These are phyloP conservation scores for Chloropsis hardwickii DNA, from an alignment of 2,113 vertebrate species.

Conservation along the genomic window DNA sequence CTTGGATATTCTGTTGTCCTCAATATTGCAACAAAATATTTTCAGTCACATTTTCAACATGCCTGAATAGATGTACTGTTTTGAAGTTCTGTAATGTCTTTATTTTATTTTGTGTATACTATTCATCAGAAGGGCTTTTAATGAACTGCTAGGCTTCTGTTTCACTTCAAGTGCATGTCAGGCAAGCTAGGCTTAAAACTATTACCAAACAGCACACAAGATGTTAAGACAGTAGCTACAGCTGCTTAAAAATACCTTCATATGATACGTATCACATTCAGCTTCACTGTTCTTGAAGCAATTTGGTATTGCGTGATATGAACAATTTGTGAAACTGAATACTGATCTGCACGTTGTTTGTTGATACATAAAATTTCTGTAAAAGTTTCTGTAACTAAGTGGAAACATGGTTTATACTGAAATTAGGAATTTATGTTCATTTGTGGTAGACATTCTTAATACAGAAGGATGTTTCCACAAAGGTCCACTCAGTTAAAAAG, in stretches of 20 bases:
- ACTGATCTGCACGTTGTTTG: accelerated
- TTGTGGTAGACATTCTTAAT: neutral
- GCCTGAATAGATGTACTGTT: neutral
- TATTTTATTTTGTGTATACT: neutral
- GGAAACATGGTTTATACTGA: neutral
- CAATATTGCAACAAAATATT: neutral
- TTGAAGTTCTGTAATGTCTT: neutral
- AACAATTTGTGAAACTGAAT: neutral
- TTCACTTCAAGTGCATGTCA: neutral
- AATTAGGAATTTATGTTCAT: neutral
- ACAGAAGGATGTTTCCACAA: neutral
- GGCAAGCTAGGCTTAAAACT: neutral
- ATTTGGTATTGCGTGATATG: neutral
- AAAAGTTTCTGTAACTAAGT: neutral
- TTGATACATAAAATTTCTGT: neutral
- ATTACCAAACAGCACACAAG: neutral
- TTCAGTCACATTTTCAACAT: neutral
- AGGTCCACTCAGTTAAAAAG: neutral
- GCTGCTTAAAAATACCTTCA: neutral
- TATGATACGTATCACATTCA: neutral
- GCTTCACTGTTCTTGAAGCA: neutral
- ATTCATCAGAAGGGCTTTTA: neutral
- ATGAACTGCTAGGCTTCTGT: neutral
- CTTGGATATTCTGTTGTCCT: neutral
- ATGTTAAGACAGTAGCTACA: neutral